These are phyloP conservation scores for Typhlomys cinereus DNA, from an alignment of 2,113 vertebrate species.

Conservation along the genomic window DNA sequence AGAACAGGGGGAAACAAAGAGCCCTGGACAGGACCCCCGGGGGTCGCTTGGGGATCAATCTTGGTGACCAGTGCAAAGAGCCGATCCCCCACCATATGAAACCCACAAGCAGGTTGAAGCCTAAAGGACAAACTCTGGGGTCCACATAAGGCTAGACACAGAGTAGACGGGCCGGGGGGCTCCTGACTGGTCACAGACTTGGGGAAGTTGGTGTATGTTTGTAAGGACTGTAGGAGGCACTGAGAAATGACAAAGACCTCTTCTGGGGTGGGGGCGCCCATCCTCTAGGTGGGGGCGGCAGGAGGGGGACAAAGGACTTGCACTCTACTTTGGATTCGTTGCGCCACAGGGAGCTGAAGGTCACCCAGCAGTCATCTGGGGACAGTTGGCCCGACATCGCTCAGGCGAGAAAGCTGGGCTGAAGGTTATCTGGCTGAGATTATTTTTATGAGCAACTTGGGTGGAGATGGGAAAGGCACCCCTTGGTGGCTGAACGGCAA, in stretches of 20 bases:
- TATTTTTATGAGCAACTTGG: not conserved
- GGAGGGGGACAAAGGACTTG: not conserved
- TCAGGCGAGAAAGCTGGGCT: not conserved
- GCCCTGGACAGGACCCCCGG: not conserved
- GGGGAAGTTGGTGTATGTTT: not conserved
- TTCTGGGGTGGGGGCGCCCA: not conserved
- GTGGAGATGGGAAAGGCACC: too few species aligned
- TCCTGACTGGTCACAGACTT: not conserved
- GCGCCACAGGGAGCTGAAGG: slow-evolving; percentile 17
- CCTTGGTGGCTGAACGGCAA: not conserved
- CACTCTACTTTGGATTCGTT: not conserved
- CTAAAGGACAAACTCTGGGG: not conserved
- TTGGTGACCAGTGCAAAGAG: not conserved
- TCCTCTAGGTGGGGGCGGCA: not conserved
- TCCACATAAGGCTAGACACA: not conserved
- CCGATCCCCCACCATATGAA: not conserved
- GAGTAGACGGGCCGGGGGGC: not conserved
- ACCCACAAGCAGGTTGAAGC: not conserved
- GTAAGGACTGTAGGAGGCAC: not conserved
- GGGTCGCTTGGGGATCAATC: not conserved
- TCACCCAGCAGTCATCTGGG: not conserved
- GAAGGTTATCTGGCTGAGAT: not conserved
- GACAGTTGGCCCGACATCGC: not conserved
- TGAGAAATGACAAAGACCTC: not conserved
- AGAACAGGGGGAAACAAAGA: not conserved